Base-by-base conservation (phyloP, 2,888 invertebrate genomes). In the Agonopterix heracliana region DNA sequence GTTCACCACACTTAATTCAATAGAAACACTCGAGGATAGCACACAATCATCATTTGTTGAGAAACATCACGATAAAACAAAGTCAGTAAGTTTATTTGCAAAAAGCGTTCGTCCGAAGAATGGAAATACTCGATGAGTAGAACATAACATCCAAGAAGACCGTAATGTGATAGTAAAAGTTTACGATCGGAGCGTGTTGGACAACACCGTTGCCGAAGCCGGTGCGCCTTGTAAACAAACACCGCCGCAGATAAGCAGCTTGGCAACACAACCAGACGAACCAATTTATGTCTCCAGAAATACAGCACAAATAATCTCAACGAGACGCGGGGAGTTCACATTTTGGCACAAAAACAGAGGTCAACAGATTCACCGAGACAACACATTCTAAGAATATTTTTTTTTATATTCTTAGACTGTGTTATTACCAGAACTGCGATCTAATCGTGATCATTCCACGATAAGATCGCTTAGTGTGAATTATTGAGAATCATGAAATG, bases 181-280 rank as follows among this genome's bases (percentile, higher is more conserved):
- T 72, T 67, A 74, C 63, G 62, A 71, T 53, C 57, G 54, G 53
- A 54, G 55, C 55, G 57, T 58, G 62, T 58, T 55, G 61, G 64
- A 66, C 65, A 69, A 60, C 61, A 57, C 60, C 54, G 57, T 64
- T 67, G 60, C 60, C 61, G 58, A 60, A 54, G 57, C 64, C 68
- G 60, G 66, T 57, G 56, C 61, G 64, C 57, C 57, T 71, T 70
- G 74, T 78, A 79, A 79, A 81, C 74, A 81, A 78, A 78, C 70
- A 74, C 61, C 56, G 63, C 63, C 60, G 54, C 61, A 69, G 74
- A 74, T 73, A 75, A 75, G 61, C 68, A 62, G 66, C 61, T 75
- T 73, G 71, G 70, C 74, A 75, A 71, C 64, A 66, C 62, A 57
- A 62, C 66, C 62, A 64, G 59, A 58, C 59, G 51, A 56, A 61